phyloP scores from a whole-genome alignment of 2,797 vertebrate genomes.

The Pseudochirops cupreus region DNA sequence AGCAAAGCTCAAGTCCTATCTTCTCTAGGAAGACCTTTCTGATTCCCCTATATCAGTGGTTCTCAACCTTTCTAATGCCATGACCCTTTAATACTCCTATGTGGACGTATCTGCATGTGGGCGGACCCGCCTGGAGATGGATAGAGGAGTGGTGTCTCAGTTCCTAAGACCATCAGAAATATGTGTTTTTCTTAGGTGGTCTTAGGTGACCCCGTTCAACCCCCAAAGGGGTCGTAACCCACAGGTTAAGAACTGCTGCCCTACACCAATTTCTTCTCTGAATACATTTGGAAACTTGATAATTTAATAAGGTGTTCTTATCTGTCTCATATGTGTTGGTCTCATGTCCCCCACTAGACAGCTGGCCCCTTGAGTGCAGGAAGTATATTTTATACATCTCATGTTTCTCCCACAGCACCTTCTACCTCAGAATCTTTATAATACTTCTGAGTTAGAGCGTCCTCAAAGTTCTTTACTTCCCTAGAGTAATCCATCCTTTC shows the following conservation, averaged over 20 bases:
- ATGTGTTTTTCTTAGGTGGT: too few species aligned
- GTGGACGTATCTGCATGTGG: too few species aligned
- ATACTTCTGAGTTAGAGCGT: conserved; percentile 3
- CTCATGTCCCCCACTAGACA: background rate
- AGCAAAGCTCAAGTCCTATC: background rate
- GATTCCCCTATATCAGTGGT: background rate
- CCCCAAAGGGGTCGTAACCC: too few species aligned
- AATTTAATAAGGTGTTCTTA: background rate
- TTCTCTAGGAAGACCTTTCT: background rate
- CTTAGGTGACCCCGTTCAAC: too few species aligned
- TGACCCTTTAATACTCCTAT: too few species aligned
- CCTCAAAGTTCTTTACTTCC: background rate
- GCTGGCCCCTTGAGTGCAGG: background rate
- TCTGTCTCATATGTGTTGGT: background rate
- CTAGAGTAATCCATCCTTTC: background rate
- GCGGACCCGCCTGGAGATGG: too few species aligned
- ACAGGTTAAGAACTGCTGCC: too few species aligned
- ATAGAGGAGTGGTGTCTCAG: too few species aligned
- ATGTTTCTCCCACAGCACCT: background rate
- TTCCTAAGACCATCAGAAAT: too few species aligned
- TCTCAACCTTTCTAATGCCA: too few species aligned
- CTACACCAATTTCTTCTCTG: background rate
- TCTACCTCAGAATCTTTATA: conserved; percentile 20
- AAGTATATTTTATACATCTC: background rate
- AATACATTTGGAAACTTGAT: background rate